Evolutionary conservation across 1,140 invertebrate genomes (phyloP).

Genomic region (Drosophila arawakana): DNA sequence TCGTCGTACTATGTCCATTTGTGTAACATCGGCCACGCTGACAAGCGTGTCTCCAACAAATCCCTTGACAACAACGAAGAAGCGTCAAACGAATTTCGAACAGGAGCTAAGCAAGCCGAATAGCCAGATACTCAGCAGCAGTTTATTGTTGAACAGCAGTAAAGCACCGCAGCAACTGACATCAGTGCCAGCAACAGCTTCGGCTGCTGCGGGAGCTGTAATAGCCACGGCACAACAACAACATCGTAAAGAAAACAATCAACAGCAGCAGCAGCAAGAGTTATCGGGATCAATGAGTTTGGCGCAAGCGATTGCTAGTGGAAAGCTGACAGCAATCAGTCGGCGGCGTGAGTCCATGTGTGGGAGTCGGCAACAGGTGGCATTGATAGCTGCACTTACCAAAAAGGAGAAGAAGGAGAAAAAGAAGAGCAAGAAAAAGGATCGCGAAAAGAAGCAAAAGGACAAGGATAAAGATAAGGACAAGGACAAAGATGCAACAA

Average conservation of each 20-base stretch:
- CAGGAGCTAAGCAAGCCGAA: constrained; percentile 77
- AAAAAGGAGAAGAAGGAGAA: constrained; percentile 73
- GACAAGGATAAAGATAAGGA: constrained; percentile 50
- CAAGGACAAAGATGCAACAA: constrained; percentile 23
- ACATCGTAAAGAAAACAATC: constrained; percentile 74
- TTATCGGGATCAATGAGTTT: constrained; percentile 53
- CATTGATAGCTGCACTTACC: constrained; percentile 54
- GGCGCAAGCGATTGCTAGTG: constrained; percentile 65
- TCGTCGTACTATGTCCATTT: constrained; percentile 71
- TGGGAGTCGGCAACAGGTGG: constrained; percentile 62
- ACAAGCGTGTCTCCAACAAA: constrained; percentile 17
- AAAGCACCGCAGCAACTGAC: constrained; percentile 41
- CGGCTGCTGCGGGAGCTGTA: constrained; percentile 1
- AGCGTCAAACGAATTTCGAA: constrained; percentile 78
- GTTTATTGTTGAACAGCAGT: constrained; percentile 68
- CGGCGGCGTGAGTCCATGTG: constrained; percentile 68
- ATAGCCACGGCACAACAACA: constrained; percentile 43
- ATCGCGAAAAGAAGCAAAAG: constrained; percentile 74
- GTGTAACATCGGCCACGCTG: constrained; percentile 39
- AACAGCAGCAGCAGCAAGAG: constrained; percentile 40
- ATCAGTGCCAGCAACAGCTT: constrained; percentile 5
- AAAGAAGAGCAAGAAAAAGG: constrained; percentile 72
- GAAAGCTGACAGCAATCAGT: constrained; percentile 56
- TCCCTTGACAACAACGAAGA: constrained; percentile 45
- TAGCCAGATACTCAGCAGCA: constrained; percentile 73